Percentiles rank a stretch among this genome's conserved stretches.
Evolutionary conservation across 2,888 invertebrate genomes (phyloP).

Genomic region (Euzetes globulus): DNA sequence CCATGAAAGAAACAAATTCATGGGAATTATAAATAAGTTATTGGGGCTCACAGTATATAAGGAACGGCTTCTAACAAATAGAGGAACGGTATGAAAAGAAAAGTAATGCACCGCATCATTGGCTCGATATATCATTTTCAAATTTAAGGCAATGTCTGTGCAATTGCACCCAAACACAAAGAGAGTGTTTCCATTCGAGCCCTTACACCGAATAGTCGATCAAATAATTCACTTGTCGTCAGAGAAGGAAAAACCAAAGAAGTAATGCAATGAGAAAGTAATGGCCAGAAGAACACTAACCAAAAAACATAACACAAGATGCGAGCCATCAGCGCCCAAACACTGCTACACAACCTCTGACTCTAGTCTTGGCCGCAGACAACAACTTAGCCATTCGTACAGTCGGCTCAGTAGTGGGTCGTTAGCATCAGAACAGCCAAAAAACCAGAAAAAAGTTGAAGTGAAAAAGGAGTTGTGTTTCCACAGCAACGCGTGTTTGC

Average conservation of each 20-base stretch:
- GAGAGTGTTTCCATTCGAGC: neutral
- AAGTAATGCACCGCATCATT: neutral
- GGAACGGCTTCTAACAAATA: neutral
- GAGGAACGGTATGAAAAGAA: neutral
- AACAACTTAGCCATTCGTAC: neutral
- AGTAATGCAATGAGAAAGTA: conserved; percentile 3
- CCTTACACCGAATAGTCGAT: neutral
- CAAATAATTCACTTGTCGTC: conserved; percentile 23
- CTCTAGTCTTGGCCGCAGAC: neutral
- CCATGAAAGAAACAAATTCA: neutral
- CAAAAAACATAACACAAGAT: neutral
- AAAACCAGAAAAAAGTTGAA: neutral
- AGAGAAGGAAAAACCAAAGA: neutral
- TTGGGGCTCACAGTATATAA: neutral
- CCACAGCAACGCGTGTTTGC: neutral
- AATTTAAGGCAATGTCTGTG: neutral
- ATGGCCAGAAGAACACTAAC: conserved; percentile 3
- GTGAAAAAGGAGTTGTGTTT: neutral
- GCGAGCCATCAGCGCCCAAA: neutral
- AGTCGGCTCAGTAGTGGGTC: neutral
- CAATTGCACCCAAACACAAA: too few species aligned
- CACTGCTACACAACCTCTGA: conserved; percentile 8
- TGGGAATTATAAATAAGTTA: conserved; percentile 9
- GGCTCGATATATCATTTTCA: conserved; percentile 4
- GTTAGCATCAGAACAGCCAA: neutral